phyloP scores from a whole-genome alignment of 1,140 invertebrate genomes.

The Bombus picipes region DNA sequence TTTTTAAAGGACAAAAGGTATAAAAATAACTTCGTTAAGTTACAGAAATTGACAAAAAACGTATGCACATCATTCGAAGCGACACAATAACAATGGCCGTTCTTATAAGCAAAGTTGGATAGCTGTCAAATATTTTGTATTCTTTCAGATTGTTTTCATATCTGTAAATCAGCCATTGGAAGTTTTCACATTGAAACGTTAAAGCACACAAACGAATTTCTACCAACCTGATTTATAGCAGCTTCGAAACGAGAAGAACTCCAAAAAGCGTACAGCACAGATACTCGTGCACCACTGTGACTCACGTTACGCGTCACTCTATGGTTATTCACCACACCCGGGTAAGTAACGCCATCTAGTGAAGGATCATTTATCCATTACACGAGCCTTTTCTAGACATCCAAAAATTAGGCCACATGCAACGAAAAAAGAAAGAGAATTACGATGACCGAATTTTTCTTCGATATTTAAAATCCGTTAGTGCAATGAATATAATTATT shows the following conservation, averaged over 20 bases:
- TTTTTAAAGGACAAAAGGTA: neutral
- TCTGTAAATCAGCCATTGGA: neutral
- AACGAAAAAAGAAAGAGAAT: neutral
- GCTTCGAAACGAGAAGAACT: conserved; percentile 10
- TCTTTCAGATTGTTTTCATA: neutral
- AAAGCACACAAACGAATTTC: neutral
- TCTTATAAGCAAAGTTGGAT: neutral
- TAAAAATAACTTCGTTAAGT: neutral
- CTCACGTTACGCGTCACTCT: conserved; percentile 71
- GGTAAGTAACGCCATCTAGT: conserved; percentile 50
- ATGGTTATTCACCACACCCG: conserved; percentile 71
- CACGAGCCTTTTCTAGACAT: conserved; percentile 34
- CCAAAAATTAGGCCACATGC: conserved; percentile 36
- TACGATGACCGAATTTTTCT: neutral
- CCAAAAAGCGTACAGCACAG: conserved; percentile 20
- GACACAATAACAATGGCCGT: conserved; percentile 58
- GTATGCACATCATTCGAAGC: conserved; percentile 6
- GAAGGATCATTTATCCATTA: conserved; percentile 7
- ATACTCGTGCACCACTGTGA: conserved; percentile 52
- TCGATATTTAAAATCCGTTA: no score
- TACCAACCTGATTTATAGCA: conserved; percentile 39
- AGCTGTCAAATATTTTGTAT: conserved; percentile 42
- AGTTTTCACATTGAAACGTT: neutral
- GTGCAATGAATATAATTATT: neutral
- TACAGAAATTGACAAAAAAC: neutral